These are phyloP conservation scores for Shinisaurus crocodilurus DNA, from an alignment of 2,113 vertebrate genomes.

Conservation along the genomic window DNA sequence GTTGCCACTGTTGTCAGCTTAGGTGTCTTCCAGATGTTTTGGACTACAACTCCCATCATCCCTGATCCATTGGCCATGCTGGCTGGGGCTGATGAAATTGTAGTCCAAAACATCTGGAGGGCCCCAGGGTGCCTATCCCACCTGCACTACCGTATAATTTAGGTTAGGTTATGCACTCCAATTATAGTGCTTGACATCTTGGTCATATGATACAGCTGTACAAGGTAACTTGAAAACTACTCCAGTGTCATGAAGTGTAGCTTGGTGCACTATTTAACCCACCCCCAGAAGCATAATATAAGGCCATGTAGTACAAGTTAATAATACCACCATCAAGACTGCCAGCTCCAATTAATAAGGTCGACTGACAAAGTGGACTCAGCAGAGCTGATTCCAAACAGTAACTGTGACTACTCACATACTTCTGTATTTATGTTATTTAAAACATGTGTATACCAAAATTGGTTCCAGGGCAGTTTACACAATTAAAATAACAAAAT, in stretches of 20 bases:
- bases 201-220: not conserved
- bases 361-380: not conserved
- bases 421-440: not conserved
- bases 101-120: too few species aligned
- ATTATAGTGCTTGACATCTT: not conserved
- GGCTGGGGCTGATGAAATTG: too few species aligned
- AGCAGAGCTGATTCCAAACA: not conserved
- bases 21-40: too few species aligned
- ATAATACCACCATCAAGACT: not conserved
- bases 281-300: not conserved
- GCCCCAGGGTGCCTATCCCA: too few species aligned
- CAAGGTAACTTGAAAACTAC: not conserved
- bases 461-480: not conserved
- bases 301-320: not conserved
- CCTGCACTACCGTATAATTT: not conserved
- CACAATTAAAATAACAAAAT: not conserved
- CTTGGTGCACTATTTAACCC: not conserved
- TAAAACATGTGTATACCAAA: not conserved
- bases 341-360: too few species aligned
- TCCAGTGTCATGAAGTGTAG: not conserved
- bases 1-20: not conserved
- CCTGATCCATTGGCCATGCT: too few species aligned
- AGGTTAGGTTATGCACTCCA: not conserved
- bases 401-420: not conserved
- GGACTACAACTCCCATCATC: too few species aligned